Conservation (phyloP, 2,113 vertebrate species). For the Prinia subflava region DNA sequence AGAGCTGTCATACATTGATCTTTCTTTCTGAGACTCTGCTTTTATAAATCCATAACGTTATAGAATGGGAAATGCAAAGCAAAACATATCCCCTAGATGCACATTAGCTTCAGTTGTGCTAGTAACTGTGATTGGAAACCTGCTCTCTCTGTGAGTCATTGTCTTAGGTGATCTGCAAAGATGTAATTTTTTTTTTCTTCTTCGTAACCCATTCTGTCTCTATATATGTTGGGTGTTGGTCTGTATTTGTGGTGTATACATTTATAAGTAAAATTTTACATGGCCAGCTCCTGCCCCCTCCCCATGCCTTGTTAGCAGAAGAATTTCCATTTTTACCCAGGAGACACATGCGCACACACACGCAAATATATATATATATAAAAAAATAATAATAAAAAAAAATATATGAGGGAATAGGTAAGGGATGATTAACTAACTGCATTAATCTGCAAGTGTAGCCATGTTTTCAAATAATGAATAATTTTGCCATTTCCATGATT, state of each 20-base stretch:
- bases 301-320: background rate
- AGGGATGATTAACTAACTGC: background rate
- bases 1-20: slow-evolving; percentile 33
- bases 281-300: fast-evolving
- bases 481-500: background rate
- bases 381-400: too few species aligned
- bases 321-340: background rate
- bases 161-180: background rate
- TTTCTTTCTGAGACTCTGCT: slow-evolving; percentile 25
- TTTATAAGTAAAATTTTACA: background rate
- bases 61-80: background rate
- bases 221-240: background rate
- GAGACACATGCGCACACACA: too few species aligned
- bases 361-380: too few species aligned
- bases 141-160: background rate
- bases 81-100: background rate
- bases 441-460: background rate
- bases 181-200: background rate
- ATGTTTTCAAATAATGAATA: background rate
- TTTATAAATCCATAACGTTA: slow-evolving; percentile 44
- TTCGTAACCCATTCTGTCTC: background rate
- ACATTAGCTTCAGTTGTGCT: slow-evolving; percentile 12
- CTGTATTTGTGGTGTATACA: background rate
- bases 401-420: background rate
- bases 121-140: background rate